Conservation (phyloP, 1,140 invertebrate genomes). For the Myzus persicae region DNA sequence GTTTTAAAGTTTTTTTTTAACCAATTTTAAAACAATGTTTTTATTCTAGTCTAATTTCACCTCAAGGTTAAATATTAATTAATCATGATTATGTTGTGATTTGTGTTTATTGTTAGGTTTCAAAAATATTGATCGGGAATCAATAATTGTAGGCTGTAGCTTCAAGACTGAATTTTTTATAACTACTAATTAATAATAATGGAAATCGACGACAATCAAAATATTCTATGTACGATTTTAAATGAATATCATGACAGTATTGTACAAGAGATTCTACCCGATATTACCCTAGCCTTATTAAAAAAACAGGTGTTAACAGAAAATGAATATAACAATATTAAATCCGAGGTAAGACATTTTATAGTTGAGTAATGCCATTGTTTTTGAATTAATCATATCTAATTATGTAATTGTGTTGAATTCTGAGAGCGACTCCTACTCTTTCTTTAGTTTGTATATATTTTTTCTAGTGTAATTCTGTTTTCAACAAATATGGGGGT, state of each 20-base stretch:
- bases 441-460: not conserved
- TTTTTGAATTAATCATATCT: not conserved
- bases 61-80: not conserved
- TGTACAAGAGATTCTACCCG: conserved; percentile 46
- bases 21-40: not conserved
- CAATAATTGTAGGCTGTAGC: not conserved
- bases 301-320: conserved; percentile 1
- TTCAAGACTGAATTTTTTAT: not conserved
- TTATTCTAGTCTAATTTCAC: not conserved
- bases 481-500: not conserved
- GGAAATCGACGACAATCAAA: not conserved
- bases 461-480: not conserved
- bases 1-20: not conserved
- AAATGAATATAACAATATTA: conserved; percentile 19
- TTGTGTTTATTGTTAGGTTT: not conserved
- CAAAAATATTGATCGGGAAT: not conserved
- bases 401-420: not conserved
- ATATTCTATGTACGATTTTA: not conserved
- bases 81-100: not conserved
- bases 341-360: conserved; percentile 25
- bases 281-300: not conserved
- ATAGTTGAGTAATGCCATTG: not conserved
- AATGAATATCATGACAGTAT: not conserved
- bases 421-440: too few species aligned
- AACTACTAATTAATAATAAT: not conserved